Conservation (phyloP, 2,113 vertebrate genomes). For the Ammospiza caudacuta region DNA sequence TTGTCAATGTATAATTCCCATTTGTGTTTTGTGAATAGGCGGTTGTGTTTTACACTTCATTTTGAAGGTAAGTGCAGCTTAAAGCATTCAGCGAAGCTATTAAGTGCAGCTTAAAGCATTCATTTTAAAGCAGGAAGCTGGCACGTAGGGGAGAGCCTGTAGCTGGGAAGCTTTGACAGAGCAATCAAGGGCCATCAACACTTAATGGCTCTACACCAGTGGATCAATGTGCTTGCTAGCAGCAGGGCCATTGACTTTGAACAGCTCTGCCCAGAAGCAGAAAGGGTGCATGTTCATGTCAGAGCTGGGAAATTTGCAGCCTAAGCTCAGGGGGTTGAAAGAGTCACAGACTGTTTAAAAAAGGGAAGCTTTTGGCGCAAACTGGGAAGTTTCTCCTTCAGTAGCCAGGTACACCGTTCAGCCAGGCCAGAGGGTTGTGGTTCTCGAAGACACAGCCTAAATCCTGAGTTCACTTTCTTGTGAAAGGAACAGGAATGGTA, state of each 20-base stretch:
- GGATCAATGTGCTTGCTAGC: conserved; percentile 51
- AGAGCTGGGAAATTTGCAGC: conserved; percentile 2
- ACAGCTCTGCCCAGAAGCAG: background rate
- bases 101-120: conserved; percentile 14
- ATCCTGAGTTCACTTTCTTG: background rate
- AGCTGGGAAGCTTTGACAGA: conserved; percentile 45
- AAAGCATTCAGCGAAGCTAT: background rate
- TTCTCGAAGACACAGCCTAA: background rate
- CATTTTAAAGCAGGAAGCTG: conserved; percentile 43
- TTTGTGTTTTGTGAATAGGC: background rate
- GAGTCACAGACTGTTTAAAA: background rate
- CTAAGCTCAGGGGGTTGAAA: background rate
- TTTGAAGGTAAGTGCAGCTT: conserved; percentile 23
- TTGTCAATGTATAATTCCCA: background rate
- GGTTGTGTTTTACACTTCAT: background rate
- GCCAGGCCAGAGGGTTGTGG: background rate
- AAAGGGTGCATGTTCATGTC: background rate
- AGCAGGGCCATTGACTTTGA: conserved; percentile 37
- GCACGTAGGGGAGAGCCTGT: background rate
- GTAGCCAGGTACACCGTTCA: background rate
- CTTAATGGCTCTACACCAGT: conserved; percentile 51
- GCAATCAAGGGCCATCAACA: conserved; percentile 60
- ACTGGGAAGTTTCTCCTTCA: background rate
- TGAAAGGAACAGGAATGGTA: background rate
- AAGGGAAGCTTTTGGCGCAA: background rate